These are phyloP conservation scores for Oreochromis mossambicus DNA, from an alignment of 2,797 vertebrate species.

Conservation along the genomic window DNA sequence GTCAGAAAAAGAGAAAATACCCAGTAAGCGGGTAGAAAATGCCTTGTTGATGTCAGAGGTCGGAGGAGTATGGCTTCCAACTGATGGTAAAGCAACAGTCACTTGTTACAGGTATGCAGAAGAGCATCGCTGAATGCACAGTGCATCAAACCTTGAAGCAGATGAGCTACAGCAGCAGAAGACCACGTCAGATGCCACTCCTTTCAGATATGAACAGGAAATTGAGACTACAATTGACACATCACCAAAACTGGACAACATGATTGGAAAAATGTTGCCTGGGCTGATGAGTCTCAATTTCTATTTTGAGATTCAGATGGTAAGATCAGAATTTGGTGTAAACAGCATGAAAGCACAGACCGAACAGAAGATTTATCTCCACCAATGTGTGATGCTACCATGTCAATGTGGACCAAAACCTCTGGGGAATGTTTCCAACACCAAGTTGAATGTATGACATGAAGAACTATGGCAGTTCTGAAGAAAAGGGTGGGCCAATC, in stretches of 20 bases:
- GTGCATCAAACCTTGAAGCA: neutral
- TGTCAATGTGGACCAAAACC: neutral
- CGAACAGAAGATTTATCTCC: neutral
- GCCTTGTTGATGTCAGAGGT: neutral
- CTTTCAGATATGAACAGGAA: neutral
- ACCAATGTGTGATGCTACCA: neutral
- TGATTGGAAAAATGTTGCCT: neutral
- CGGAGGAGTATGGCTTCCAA: neutral
- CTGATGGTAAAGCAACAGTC: neutral
- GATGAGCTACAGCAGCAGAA: neutral
- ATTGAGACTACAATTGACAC: neutral
- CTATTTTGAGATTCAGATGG: neutral
- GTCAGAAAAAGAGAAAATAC: neutral
- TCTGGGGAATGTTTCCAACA: neutral
- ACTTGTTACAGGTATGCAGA: neutral
- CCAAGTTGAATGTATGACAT: neutral
- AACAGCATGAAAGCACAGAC: neutral
- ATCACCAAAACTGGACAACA: neutral
- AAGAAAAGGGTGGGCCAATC: neutral
- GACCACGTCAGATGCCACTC: neutral
- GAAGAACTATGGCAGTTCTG: neutral
- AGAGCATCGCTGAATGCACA: neutral
- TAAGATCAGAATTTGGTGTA: constrained; percentile 1
- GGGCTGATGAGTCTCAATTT: neutral
- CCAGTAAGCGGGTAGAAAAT: neutral